phyloP scores from a whole-genome alignment of 2,113 vertebrate genomes.

The Scopus umbretta region DNA sequence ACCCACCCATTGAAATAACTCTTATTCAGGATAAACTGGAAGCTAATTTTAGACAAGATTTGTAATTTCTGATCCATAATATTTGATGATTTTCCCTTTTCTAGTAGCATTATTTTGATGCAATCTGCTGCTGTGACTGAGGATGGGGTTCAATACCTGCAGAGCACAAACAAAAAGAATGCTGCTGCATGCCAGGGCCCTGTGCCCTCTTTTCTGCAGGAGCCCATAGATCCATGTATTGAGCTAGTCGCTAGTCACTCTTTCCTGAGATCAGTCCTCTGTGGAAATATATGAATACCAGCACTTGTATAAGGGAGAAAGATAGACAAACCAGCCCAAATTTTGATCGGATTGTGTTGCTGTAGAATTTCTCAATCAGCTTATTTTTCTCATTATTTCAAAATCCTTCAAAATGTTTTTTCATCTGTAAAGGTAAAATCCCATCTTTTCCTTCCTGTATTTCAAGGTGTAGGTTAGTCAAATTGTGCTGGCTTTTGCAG shows the following conservation, averaged over 20 bases:
- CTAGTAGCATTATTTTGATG: background rate
- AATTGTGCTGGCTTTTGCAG: background rate
- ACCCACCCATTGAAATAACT: background rate
- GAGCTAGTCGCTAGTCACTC: background rate
- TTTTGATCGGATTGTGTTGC: background rate
- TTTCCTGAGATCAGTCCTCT: background rate
- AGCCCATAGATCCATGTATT: background rate
- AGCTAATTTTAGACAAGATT: background rate
- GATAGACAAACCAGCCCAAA: background rate
- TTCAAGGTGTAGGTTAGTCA: background rate
- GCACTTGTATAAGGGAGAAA: background rate
- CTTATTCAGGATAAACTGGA: background rate
- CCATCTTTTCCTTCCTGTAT: background rate
- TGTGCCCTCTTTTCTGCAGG: background rate
- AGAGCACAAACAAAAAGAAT: background rate
- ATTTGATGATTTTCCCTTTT: background rate
- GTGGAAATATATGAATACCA: background rate
- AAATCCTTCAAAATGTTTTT: background rate
- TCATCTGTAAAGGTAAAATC: background rate
- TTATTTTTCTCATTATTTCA: background rate
- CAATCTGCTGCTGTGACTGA: background rate
- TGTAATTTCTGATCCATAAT: background rate
- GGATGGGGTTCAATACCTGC: background rate
- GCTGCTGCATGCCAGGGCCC: background rate
- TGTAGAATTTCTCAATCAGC: background rate